Base-by-base conservation (phyloP, 2,888 invertebrate genomes). In the Tyria jacobaeae region DNA sequence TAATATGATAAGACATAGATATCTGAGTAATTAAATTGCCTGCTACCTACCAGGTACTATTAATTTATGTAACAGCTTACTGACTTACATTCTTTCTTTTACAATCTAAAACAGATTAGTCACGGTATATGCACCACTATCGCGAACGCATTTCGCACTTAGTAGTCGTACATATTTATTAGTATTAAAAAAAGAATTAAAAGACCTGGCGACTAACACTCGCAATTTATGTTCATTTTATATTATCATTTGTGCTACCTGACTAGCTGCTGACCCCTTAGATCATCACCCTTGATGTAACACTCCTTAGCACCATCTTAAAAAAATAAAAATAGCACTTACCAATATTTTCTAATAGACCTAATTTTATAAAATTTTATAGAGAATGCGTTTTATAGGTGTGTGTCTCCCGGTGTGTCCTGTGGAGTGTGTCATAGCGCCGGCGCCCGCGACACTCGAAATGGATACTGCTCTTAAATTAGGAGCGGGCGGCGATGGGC, bases 401-500 rank as follows among this genome's bases (percentile, higher is more conserved):
- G 48, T 44, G 53, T 17, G 25, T 35, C 62, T 58, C 71, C 67
- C 71, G 64, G 71, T 79, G 74, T 65, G 77, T 68, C 69, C 56
- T 57, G 54, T 31, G 56, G 21, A 21, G 17, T 31, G 47, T 65
- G 64, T 60, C 60, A 66, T 69, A 79, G 80, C 84, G 85, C 84
- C 83, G 84, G 85, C 84, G 85, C 84, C 80, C 21, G 37, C 44
- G 73, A 73, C 70, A 68, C 63, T 63, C 66, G 69, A 64, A 70
- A 78, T 79, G 72, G 76, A 79, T 78, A 78, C 70, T 70, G 76
- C 66, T 73, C 68, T 75, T 76, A 77, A 78, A 78, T 79, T 78
- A 79, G 76, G 75, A 76, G 66, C 69, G 66, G 71, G 66, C 69
- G 66, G 71, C 57, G 75, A 73, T 67, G 70, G 64, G 63, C 64